Base-by-base conservation (phyloP, 2,888 invertebrate species). In the Acleris sparsana region DNA sequence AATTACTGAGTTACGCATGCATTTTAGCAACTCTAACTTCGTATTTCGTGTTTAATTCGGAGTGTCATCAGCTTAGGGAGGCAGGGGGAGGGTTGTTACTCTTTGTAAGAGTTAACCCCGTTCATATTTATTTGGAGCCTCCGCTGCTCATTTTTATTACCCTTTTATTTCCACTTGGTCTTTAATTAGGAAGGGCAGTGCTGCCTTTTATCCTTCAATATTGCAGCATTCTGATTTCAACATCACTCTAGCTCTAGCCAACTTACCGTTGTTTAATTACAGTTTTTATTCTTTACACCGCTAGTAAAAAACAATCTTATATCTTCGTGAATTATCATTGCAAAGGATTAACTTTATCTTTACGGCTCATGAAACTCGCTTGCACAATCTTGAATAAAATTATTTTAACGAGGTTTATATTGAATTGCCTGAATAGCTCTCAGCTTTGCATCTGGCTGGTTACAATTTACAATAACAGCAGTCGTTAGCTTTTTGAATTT, bases 61-160 rank as follows among this genome's bases (percentile, higher is more conserved):
- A 55, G 59, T 60, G 53, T 64, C 64, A 49, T 63, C 53, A 49
- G 48, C 53, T 39, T 16, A 44, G 7, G n/a, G 51, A 18, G 25
- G 18, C 16, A 17, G 33, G 43, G 25, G 6, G 48, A 5, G 43
- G 60, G 39, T 13, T 39, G 39, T 39, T 39, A 64, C 72, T 71
- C 79, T 80, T 76, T 76, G 75, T 76, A 73, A 68, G 78, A 81
- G 83, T 84, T 80, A 78, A 82, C 85, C 80, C 75, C 72, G 72
- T 76, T 77, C 74, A 83, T 83, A 82, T 82, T 83, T 82, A 85
- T 84, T 82, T 85, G 78, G 51, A 46, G 46, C n/a, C 55, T 43
- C 51, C 53, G 13, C 17, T 56, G 65, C 76, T 78, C 74, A 83
- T 83, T 82, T 82, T 83, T 82, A 85, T 83, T 83, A 83, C 78